These are phyloP conservation scores for Nephrotoma guestfalica DNA, from an alignment of 2,888 invertebrate species.

Conservation along the genomic window DNA sequence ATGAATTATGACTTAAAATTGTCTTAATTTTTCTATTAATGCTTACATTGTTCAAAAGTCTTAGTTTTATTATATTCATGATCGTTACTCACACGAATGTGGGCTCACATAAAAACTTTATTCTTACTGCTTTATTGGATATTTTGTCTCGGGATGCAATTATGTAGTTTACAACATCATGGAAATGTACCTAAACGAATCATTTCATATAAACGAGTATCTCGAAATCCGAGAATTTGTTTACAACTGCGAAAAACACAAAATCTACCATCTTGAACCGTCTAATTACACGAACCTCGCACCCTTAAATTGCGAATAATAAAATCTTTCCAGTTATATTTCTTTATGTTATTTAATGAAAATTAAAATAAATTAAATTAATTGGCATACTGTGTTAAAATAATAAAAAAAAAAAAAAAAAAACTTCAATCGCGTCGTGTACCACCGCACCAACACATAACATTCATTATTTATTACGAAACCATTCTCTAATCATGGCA, in stretches of 20 bases:
- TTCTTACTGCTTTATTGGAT: background rate
- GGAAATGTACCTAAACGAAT: too few species aligned
- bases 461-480: background rate
- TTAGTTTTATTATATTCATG: background rate
- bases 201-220: too few species aligned
- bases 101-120: background rate
- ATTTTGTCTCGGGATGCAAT: background rate
- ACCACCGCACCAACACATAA: background rate
- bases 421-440: background rate
- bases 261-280: background rate
- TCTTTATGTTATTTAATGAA: background rate
- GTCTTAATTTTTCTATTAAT: background rate
- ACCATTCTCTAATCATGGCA: background rate
- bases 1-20: background rate
- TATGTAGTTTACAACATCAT: background rate
- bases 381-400: background rate
- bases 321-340: background rate
- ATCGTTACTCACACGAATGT: background rate
- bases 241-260: background rate
- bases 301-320: background rate
- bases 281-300: background rate
- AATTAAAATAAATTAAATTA: background rate
- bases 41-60: background rate
- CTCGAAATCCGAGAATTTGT: background rate
- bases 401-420: background rate